Evolutionary conservation across 1,140 invertebrate genomes (phyloP), one percentile per base, ranked within the genome.

Genomic region (Diabrotica undecimpunctata): DNA sequence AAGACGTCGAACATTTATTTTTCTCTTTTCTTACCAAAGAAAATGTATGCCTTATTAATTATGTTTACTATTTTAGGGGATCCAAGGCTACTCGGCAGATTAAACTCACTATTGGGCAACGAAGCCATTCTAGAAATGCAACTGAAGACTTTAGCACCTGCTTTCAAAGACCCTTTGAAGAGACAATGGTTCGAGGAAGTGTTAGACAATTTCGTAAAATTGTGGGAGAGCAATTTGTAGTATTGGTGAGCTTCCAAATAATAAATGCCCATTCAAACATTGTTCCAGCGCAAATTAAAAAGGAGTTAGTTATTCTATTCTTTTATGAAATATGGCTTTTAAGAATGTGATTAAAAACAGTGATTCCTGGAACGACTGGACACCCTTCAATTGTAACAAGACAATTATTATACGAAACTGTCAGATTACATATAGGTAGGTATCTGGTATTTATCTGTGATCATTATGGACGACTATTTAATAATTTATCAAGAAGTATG

Each of bases 171-270:
- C 67, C 81, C 79, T 5, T 78, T 83, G 7, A 88, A 90, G 74
- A 83, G 85, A 72, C 83, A 87, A 69, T 94, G 90, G 90, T 94
- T 93, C 79, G 85, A 90, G 63, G 90, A 94, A 81, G 89, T 93
- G 51, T 85, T 94, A 73, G 91, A 93, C 78, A 94, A 94, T 82
- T 90, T 91, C 79, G 85, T 92, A 74, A 92, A 92, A 82, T 80
- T 94, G 51, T 94, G 92, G 90, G 92, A 94, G 79, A 87, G 89
- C 68, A 94, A 94, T 66, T 73, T 77, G 51, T 75, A 70, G 60
- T 54, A 7, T 50, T 51, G 46, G 12, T 12, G 25, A 25, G 1
- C 25, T 25, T 25, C 25, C 1, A 25, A 25, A 25, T 25, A 25
- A 25, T 25, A 25, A 25, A 25, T 25, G 1, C 25, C 25, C 25